phyloP scores from a whole-genome alignment of 2,888 invertebrate species.

The Lepetodrilus schrolli region DNA sequence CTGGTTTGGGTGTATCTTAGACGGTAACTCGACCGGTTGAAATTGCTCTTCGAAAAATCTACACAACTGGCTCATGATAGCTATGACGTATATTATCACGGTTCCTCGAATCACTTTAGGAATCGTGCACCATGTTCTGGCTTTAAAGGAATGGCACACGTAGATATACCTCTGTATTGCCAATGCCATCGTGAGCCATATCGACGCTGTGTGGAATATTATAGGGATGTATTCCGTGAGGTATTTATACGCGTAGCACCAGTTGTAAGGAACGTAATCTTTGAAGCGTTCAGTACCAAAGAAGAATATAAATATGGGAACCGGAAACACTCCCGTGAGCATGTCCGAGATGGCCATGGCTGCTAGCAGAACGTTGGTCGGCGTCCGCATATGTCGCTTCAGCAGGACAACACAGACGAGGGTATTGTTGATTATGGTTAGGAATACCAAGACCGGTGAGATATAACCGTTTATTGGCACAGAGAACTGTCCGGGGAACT shows the following conservation, averaged over 20 bases:
- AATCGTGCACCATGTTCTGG: conserved; percentile 82
- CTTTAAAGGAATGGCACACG: conserved; percentile 92
- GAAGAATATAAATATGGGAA: conserved; percentile 87
- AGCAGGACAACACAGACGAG: conserved; percentile 92
- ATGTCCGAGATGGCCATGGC: conserved; percentile 97
- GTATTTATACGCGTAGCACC: conserved; percentile 83
- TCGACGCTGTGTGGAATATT: conserved; percentile 91
- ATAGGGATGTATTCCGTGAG: conserved; percentile 70
- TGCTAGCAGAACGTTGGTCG: conserved; percentile 92
- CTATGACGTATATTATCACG: conserved; percentile 85
- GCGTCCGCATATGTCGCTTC: conserved; percentile 91
- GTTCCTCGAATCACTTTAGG: conserved; percentile 85
- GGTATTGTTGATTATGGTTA: conserved; percentile 93
- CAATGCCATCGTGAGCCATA: conserved; percentile 92
- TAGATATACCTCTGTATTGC: conserved; percentile 95
- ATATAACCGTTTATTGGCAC: conserved; percentile 84
- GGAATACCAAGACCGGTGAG: conserved; percentile 88
- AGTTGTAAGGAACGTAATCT: conserved; percentile 84
- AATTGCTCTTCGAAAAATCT: conserved; percentile 86
- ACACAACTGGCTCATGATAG: conserved; percentile 88
- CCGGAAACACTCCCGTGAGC: conserved; percentile 81
- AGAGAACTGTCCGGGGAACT: conserved; percentile 54
- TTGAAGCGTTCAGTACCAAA: conserved; percentile 91
- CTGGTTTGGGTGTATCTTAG: conserved; percentile 45
- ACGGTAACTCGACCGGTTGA: conserved; percentile 80